Conservation (phyloP, 2,888 invertebrate genomes). For the Acrocyrtus sp. region DNA sequence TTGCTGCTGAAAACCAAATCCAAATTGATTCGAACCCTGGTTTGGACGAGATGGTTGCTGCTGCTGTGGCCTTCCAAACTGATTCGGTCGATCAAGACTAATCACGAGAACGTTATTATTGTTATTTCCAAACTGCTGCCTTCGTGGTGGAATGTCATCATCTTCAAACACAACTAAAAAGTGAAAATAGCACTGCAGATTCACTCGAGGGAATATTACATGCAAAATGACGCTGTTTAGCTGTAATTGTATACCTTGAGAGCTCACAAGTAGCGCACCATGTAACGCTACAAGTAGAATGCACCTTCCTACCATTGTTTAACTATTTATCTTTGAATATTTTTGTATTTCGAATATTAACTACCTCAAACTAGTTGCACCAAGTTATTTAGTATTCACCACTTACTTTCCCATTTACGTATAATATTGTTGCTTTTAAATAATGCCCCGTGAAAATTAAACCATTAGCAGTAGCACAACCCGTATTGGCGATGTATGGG, state of each 20-base stretch:
- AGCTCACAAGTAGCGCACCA: neutral
- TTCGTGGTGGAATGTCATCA: slow-evolving; percentile 19
- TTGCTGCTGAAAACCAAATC: slow-evolving; percentile 34
- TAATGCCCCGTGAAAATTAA: too few species aligned
- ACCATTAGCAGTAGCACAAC: too few species aligned
- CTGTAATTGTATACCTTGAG: slow-evolving; percentile 21
- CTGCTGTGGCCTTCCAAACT: slow-evolving; percentile 11
- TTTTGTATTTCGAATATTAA: too few species aligned
- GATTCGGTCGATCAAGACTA: neutral
- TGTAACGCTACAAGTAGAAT: neutral
- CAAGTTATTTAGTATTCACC: too few species aligned
- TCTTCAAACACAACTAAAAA: slow-evolving; percentile 60
- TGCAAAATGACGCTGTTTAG: too few species aligned
- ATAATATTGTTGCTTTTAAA: too few species aligned
- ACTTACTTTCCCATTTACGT: too few species aligned
- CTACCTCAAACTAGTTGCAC: too few species aligned
- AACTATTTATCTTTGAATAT: too few species aligned
- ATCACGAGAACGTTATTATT: slow-evolving; percentile 8
- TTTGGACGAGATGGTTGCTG: slow-evolving; percentile 2
- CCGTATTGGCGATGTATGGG: too few species aligned
- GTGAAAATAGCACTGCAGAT: too few species aligned
- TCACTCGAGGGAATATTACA: too few species aligned
- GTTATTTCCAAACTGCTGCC: slow-evolving; percentile 5
- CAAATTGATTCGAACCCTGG: slow-evolving; percentile 29
- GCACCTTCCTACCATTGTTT: neutral